Conservation (phyloP, 2,888 invertebrate genomes). For the Sisyra terminalis region DNA sequence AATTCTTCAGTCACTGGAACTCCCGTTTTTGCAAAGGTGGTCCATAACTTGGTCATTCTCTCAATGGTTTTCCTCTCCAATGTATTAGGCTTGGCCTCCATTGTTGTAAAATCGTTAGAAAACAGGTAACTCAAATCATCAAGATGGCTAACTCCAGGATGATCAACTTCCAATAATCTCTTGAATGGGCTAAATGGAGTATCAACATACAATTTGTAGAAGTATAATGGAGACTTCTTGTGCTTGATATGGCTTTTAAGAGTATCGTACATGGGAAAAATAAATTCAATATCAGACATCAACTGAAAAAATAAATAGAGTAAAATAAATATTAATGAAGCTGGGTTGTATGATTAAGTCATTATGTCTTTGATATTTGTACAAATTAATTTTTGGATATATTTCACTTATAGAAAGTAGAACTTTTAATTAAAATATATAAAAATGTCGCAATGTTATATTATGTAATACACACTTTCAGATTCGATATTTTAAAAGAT, state of each 20-base stretch:
- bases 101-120: slow-evolving; percentile 13
- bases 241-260: slow-evolving; percentile 15
- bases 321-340: too few species aligned
- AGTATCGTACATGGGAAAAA: slow-evolving; percentile 15
- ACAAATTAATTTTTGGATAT: too few species aligned
- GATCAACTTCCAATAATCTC: slow-evolving; percentile 10
- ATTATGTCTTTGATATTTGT: too few species aligned
- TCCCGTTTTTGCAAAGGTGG: slow-evolving; percentile 18
- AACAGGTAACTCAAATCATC: slow-evolving; percentile 17
- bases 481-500: too few species aligned
- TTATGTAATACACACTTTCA: too few species aligned
- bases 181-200: slow-evolving; percentile 14
- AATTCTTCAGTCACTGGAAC: slow-evolving; percentile 11
- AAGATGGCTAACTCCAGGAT: slow-evolving; percentile 15
- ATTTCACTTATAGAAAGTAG: too few species aligned
- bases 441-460: too few species aligned
- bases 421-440: too few species aligned
- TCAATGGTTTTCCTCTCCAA: slow-evolving; percentile 16
- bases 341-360: too few species aligned
- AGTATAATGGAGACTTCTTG: slow-evolving; percentile 18
- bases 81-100: slow-evolving; percentile 13
- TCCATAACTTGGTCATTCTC: slow-evolving; percentile 18
- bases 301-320: slow-evolving; percentile 17
- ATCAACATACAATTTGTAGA: slow-evolving; percentile 19
- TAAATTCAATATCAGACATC: slow-evolving; percentile 20